Evolutionary conservation across 30 jellyfish, hydroid and myxozoan genomes (phyloP).

Genomic region (Turritopsis dohrnii): DNA sequence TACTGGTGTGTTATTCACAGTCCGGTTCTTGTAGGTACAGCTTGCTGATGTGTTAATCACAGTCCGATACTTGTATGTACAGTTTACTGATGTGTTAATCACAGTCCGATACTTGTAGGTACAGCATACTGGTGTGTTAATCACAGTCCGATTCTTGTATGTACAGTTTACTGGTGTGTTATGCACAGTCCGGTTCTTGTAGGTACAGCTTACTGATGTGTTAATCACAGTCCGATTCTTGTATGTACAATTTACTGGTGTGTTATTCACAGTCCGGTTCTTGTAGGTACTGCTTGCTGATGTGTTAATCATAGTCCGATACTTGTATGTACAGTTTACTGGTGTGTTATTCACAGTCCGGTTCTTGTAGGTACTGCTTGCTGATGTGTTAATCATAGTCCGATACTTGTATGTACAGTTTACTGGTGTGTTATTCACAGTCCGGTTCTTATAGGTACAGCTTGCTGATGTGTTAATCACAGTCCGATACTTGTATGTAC

Average conservation of each 20-base stretch:
- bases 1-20: neutral
- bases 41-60: neutral
- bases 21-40: neutral
- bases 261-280: neutral
- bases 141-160: neutral
- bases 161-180: neutral
- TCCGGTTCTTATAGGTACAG: neutral
- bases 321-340: neutral
- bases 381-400: neutral
- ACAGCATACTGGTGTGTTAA: neutral
- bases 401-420: neutral
- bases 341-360: neutral
- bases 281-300: neutral
- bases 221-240: neutral
- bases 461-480: neutral
- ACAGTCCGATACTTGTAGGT: neutral
- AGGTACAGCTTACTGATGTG: neutral
- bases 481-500: neutral
- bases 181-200: neutral
- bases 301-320: neutral
- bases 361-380: neutral
- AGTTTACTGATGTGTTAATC: neutral
- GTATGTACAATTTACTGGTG: neutral
- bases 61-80: neutral
- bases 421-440: neutral